Evolutionary conservation across 2,888 invertebrate species (phyloP).

Genomic region (Noctuana brunneofusca): DNA sequence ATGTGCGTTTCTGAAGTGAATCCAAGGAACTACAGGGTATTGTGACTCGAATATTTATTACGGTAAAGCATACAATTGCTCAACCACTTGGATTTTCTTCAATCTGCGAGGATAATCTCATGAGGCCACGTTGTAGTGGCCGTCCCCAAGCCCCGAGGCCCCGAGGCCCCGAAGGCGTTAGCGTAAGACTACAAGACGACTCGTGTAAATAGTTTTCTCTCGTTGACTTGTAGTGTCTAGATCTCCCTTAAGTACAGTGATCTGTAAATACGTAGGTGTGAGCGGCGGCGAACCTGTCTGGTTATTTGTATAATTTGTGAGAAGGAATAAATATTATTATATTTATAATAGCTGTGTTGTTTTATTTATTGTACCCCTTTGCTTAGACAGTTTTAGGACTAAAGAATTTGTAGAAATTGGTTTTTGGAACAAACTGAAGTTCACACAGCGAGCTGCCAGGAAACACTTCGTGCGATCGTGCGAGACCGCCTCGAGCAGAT

Average conservation of each 20-base stretch:
- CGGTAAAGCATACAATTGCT: constrained; percentile 24
- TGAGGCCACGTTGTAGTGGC: constrained; percentile 47
- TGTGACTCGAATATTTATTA: constrained; percentile 15
- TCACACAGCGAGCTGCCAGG: too few relatives aligned
- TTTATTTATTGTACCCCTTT: constrained; percentile 34
- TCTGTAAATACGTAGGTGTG: constrained; percentile 25
- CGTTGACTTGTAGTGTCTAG: constrained; percentile 15
- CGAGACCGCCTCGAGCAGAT: too few relatives aligned
- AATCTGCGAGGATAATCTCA: constrained; percentile 21
- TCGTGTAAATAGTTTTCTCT: constrained; percentile 10
- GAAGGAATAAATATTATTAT: constrained; percentile 75
- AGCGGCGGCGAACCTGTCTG: constrained; percentile 52
- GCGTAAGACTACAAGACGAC: constrained; percentile 11
- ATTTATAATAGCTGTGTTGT: constrained; percentile 60
- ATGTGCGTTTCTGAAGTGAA: constrained; percentile 18
- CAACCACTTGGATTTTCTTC: constrained; percentile 28
- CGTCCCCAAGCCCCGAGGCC: constrained; percentile 29
- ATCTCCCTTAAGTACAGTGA: constrained; percentile 21
- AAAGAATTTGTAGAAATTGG: too few relatives aligned
- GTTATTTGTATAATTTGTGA: constrained; percentile 62
- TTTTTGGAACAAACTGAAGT: too few relatives aligned
- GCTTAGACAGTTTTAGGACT: too few relatives aligned
- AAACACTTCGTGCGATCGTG: too few relatives aligned
- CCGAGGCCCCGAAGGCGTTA: constrained; percentile 31
- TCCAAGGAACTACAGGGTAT: constrained; percentile 30